phyloP scores from a whole-genome alignment of 2,797 vertebrate species.

The Rhinoraja longicauda region DNA sequence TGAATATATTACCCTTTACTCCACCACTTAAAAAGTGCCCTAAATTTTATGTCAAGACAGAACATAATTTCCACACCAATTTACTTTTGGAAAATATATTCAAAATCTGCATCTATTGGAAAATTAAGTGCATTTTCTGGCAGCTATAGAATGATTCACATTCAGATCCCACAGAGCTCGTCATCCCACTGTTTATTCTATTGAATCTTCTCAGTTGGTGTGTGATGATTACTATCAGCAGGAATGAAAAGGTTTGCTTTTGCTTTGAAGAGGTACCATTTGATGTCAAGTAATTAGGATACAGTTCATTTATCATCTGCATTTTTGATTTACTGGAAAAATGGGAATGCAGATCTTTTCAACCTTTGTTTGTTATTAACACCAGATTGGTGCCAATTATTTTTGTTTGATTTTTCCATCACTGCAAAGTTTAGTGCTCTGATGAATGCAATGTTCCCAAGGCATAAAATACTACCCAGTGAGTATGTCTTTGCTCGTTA shows the following conservation, averaged over 20 bases:
- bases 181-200: background rate
- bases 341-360: background rate
- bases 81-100: background rate
- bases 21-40: background rate
- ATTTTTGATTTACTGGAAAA: background rate
- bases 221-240: background rate
- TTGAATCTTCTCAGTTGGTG: background rate
- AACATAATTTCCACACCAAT: background rate
- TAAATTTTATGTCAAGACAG: background rate
- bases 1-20: background rate
- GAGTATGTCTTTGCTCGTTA: conserved; percentile 5
- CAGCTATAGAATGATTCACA: background rate
- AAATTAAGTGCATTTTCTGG: conserved; percentile 4
- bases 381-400: background rate
- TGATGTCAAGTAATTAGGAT: background rate
- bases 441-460: conserved; percentile 2
- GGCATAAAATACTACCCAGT: background rate
- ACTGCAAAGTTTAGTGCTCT: background rate
- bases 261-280: background rate
- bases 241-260: background rate
- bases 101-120: background rate
- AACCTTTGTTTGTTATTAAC: background rate
- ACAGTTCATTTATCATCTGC: background rate
- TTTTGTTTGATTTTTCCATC: background rate
- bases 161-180: background rate